A percentile compares a stretch with the other conserved stretches of the same genome.
Conservation (phyloP, 2,113 vertebrate species). For the Illadopsis cleaveri region DNA sequence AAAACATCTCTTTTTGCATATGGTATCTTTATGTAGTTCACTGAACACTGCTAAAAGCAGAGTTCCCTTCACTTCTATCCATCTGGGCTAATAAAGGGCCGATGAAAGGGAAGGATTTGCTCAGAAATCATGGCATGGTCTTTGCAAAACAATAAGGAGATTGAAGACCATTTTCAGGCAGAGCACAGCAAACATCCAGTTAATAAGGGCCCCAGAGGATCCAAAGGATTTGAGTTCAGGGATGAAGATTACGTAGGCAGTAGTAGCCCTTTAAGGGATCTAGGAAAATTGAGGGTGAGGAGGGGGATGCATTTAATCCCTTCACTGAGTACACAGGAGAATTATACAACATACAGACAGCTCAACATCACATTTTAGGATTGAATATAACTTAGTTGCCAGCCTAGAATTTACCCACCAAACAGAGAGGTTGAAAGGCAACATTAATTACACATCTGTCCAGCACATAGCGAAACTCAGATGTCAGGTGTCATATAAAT, state of each 20-base stretch:
- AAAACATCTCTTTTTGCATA: background rate
- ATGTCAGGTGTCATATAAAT: conserved; percentile 38
- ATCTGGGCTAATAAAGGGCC: background rate
- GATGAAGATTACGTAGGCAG: conserved; percentile 41
- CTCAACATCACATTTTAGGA: background rate
- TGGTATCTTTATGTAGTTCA: background rate
- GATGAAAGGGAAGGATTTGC: conserved; percentile 23
- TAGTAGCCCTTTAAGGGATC: conserved; percentile 50
- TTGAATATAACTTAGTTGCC: background rate
- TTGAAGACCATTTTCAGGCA: conserved; percentile 35
- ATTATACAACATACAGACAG: background rate
- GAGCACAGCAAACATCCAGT: conserved; percentile 1
- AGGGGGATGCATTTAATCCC: conserved; percentile 23
- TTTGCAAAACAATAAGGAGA: conserved; percentile 38
- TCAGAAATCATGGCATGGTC: conserved; percentile 12
- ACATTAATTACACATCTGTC: conserved; percentile 53
- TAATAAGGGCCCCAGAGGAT: conserved; percentile 52
- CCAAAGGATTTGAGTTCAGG: conserved; percentile 25
- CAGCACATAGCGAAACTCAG: background rate
- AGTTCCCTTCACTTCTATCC: background rate
- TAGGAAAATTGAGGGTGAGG: conserved; percentile 24
- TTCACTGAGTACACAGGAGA: conserved; percentile 9
- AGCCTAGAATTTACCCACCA: conserved; percentile 53
- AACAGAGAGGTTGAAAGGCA: conserved; percentile 34
- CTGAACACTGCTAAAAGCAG: background rate